Percentiles rank a stretch among this genome's conserved stretches.
Conservation (phyloP, 2,113 vertebrate species). For the Natator depressus region DNA sequence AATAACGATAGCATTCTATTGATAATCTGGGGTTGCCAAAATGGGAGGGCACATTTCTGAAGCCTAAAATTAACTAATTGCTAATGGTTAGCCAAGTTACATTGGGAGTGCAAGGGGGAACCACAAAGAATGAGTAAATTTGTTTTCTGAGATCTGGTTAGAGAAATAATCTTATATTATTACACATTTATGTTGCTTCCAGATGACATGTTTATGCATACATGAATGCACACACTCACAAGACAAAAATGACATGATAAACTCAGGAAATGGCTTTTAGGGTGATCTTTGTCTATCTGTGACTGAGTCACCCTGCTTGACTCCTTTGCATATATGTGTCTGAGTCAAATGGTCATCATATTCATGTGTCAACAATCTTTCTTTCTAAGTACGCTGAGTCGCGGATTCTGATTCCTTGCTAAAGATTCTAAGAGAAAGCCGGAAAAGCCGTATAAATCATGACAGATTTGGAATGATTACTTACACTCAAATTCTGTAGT, state of each 20-base stretch:
- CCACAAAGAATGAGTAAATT: background rate
- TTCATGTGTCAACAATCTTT: constrained; percentile 14
- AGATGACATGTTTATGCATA: background rate
- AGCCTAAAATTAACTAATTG: background rate
- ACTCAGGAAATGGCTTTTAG: background rate
- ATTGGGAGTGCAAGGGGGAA: background rate
- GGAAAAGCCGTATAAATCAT: constrained; percentile 70
- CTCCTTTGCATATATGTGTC: background rate
- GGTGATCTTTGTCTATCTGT: background rate
- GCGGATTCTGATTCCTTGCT: constrained; percentile 51
- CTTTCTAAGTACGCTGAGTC: constrained; percentile 48
- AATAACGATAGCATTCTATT: background rate
- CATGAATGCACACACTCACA: background rate
- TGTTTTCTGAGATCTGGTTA: background rate
- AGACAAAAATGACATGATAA: background rate
- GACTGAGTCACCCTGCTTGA: background rate
- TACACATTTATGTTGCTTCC: background rate
- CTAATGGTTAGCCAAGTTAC: background rate
- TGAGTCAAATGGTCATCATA: constrained; percentile 42
- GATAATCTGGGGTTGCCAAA: background rate
- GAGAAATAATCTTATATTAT: background rate
- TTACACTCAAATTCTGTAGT: constrained; percentile 66
- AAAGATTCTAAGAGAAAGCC: constrained; percentile 68
- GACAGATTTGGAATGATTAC: constrained; percentile 64
- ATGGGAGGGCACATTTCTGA: background rate